Base-by-base conservation (phyloP, 64 coral and sea anemone genomes). In the Stichodactyla mertensii region DNA sequence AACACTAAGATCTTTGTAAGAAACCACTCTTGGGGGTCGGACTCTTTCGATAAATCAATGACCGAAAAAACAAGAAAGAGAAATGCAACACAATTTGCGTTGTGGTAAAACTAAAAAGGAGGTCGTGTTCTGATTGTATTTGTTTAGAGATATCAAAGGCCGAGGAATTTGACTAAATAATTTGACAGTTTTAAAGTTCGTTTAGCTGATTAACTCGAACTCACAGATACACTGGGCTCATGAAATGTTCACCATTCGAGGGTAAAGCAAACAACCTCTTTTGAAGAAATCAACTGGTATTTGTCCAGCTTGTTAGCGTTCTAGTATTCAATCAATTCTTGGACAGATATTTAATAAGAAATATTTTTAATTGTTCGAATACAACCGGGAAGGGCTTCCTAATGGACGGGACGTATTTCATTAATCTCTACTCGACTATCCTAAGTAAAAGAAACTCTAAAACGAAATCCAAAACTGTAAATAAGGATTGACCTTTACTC, bases 271-370 rank as follows among this genome's bases (percentile, higher is more conserved):
- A 74, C 27, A 74, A 27, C 7, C 24, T 31, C 26, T 74, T 74
- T 31, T 31, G 69, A 31, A 74, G 19, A 31, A 74, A 66, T 66
- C 19, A 5, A 66, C 18, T 4, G 27, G 69, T 74, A 74, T 74
- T 74, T 74, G 69, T 26, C 69, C 69, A 74, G 69, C 69, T 74
- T 74, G 69, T 74, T 74, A 74, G 62, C 19, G 1, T 66, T 66
- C 62, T 66, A 66, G 62, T 66, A 66, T 66, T 66, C 62, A 66
- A 66, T 66, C 62, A 66, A 66, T 66, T 66, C 62, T 66, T n/a
- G 62, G 4, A 18, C 62, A 66, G 62, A 66, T 66, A 66, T 66
- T 66, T 20, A 66, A 66, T 66, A 66, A 66, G 22, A 66, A n/a
- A 66, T n/a, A 23, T 16, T 61, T 61, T 66, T n/a, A 66, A 66